Conservation (phyloP, 2,113 vertebrate species). For the Oreotrochilus melanogaster region DNA sequence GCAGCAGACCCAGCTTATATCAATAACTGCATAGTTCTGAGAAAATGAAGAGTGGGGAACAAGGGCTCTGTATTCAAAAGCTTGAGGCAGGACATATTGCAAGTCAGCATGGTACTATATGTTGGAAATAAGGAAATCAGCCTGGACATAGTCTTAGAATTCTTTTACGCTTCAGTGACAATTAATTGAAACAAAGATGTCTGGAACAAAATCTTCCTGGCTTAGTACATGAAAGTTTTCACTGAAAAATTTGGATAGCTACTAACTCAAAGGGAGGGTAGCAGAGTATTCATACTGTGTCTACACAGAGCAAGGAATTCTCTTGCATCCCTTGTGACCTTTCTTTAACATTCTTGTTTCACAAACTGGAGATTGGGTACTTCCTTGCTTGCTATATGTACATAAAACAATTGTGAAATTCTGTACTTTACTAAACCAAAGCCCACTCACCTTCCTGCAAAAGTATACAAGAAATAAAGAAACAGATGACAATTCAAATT, state of each 20-base stretch:
- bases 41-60: background rate
- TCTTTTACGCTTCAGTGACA: background rate
- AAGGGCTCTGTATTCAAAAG: background rate
- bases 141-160: background rate
- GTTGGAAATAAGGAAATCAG: background rate
- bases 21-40: background rate
- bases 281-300: background rate
- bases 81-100: background rate
- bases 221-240: background rate
- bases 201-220: background rate
- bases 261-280: background rate
- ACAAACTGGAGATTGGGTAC: background rate
- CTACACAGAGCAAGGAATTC: background rate
- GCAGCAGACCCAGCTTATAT: background rate
- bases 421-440: background rate
- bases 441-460: fast-evolving
- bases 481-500: background rate
- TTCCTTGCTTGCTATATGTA: background rate
- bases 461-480: background rate
- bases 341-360: background rate
- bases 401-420: background rate
- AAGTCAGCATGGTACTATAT: background rate
- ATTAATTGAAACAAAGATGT: background rate
- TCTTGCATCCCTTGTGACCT: background rate
- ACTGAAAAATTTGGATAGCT: background rate